Percentiles rank a stretch among this genome's conserved stretches.
These are phyloP conservation scores for Drosophila colorata DNA, from an alignment of 2,888 invertebrate genomes.

Conservation along the genomic window DNA sequence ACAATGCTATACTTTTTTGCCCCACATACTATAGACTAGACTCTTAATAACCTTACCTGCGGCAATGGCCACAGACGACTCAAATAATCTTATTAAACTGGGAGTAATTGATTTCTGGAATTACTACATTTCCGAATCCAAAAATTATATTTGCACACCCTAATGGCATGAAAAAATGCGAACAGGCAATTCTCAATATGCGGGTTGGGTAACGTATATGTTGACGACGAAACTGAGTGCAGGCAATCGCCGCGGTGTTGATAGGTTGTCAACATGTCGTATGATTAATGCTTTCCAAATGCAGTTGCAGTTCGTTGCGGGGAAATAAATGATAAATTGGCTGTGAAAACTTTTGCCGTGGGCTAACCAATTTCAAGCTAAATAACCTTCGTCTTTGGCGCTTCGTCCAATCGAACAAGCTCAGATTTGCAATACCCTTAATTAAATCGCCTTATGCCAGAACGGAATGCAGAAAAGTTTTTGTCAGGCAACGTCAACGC, in stretches of 20 bases:
- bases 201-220: not conserved
- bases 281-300: conserved; percentile 82
- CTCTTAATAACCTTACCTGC: no score
- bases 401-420: conserved; percentile 8
- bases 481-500: conserved; percentile 36
- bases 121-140: no score
- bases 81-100: no score
- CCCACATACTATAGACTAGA: no score
- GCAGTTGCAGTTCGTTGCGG: conserved; percentile 59
- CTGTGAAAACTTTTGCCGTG: conserved; percentile 45
- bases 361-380: conserved; percentile 46
- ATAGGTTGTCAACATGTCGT: conserved; percentile 55
- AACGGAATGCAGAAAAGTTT: conserved; percentile 37
- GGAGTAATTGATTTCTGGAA: no score
- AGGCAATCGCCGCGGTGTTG: conserved; percentile 21
- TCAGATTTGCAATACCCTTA: conserved; percentile 35
- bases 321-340: conserved; percentile 72
- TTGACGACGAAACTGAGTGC: not conserved
- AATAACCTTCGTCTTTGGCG: conserved; percentile 32
- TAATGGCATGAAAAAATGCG: no score
- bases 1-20: no score
- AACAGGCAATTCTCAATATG: no score
- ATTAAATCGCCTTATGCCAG: conserved; percentile 55
- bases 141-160: no score
- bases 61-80: no score